Base-by-base conservation (phyloP, 2,888 invertebrate species). In the Trachelus iudaicus region DNA sequence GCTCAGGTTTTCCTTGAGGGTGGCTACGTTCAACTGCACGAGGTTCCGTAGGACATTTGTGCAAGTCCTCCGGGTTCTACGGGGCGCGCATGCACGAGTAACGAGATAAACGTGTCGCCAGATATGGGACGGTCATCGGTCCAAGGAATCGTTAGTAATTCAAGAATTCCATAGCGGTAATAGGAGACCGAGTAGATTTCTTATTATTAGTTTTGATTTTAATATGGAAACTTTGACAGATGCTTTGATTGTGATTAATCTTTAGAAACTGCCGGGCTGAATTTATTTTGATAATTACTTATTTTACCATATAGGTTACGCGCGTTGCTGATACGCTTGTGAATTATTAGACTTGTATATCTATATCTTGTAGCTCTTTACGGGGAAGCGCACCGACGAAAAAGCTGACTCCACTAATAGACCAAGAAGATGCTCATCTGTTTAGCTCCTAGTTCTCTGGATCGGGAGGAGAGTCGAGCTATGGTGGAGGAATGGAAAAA, bases 361-460 rank as follows among this genome's bases (percentile, higher is more conserved):
- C 56, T 56, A 9, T 56, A 56, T 23, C 9, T 56, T 56, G 56
- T 23, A 9, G 15, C 23, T 56, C 56, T 56, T 56, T 56, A 56
- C 56, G 56, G 56, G 56, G 56, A 56, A 56, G 56, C 56, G 56
- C 23, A 23, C 15, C 56, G 56, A 81, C 81, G 84, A 80, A 80
- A 80, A 83, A 78, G 89, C 87, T 87, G 87, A 85, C 84, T 89
- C 89, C 89, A 87, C 89, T 91, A 90, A 91, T 91, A 91, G 90
- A 90, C 88, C 87, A 85, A 87, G 85, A 56, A 87, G 88, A 87
- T 86, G 86, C 85, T 87, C 89, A 85, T 88, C 86, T 85, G 87
- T 88, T 87, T 87, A 85, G 85, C 87, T 83, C 73, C 75, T 81
- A 78, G 76, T n/a, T 71, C 75, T 77, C 75, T 75, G 75, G 79